These are phyloP conservation scores for Mongoloraphidia duomilia DNA, from an alignment of 2,888 invertebrate species.

Conservation along the genomic window DNA sequence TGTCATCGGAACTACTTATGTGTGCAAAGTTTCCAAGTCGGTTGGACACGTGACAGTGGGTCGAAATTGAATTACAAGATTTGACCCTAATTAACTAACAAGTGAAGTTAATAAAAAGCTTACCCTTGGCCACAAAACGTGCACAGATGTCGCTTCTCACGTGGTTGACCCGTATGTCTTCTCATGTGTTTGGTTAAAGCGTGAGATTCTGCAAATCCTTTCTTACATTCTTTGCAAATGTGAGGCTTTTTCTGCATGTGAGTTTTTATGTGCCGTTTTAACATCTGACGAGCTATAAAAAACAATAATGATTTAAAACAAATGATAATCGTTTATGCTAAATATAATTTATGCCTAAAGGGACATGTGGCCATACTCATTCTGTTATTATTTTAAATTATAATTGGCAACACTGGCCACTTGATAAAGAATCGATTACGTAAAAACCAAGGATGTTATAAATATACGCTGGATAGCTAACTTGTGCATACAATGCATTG, in stretches of 20 bases:
- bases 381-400: no score
- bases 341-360: not conserved
- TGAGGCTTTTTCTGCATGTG: slow-evolving; percentile 38
- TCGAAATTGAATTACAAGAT: no score
- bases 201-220: slow-evolving; percentile 37
- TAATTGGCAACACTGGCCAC: no score
- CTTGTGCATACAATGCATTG: no score
- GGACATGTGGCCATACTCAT: slow-evolving; percentile 20
- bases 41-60: no score
- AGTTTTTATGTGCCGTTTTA: slow-evolving; percentile 37
- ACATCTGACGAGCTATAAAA: slow-evolving; percentile 20
- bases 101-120: not conserved
- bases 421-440: no score
- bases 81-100: no score
- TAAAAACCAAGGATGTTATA: no score
- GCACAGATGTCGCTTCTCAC: slow-evolving; percentile 35
- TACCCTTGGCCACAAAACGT: slow-evolving; percentile 29
- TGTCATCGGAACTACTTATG: no score
- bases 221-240: slow-evolving; percentile 34
- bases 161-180: slow-evolving; percentile 35
- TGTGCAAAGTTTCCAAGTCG: not conserved
- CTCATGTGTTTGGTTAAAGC: slow-evolving; percentile 36
- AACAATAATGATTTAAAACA: not conserved
- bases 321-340: not conserved
- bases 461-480: no score